Evolutionary conservation across 2,113 vertebrate genomes (phyloP), one percentile per base, ranked within the genome.

Genomic region (Leucopsar rothschildi): DNA sequence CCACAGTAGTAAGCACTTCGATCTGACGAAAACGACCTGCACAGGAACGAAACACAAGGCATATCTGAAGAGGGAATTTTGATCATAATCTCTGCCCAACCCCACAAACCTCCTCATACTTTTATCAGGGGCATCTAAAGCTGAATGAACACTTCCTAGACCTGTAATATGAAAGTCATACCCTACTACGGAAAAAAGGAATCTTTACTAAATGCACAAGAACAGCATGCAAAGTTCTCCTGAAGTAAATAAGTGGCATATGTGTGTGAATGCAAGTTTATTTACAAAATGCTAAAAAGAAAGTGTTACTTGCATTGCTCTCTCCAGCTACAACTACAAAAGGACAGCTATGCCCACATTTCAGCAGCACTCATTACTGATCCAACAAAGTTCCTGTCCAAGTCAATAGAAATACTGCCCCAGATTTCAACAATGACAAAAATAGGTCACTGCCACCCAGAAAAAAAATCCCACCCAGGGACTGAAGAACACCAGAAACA

Each of bases 21-120:
- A 99, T 99, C 97, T 99, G 99, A 93, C 99, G 99, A 97, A 99
- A 99, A 90, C 99, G 99, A 97, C 99, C 99, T 99, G 96, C 37
- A 86, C 42, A 76, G 85, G 86, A 86, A 89, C 2, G 24, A 92
- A 78, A 76, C 4, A 52, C 28, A 91, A 59, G 39, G 71, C 57
- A 15, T 27, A 86, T n/a, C 9, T 75, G 37, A 93, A 73, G 52
- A 44, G 4, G 14, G 35, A 80, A 59, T 66, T 86, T 83, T 72
- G 68, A 77, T 66, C 44, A 56, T 31, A 60, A 70, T 27, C 24
- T 55, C 68, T 63, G 20, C 33, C 21, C 35, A 39, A 8, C 12
- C 11, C 22, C 23, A 29, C 12, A 73, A 61, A 70, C 37, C 59
- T 70, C 39, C 53, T 86, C 49, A 68, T 75, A 31, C n/a, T 86